Evolutionary conservation across 30 jellyfish, hydroid and myxozoan species (phyloP), one percentile per base, ranked within the genome.

Genomic region (Aurelia sp.): DNA sequence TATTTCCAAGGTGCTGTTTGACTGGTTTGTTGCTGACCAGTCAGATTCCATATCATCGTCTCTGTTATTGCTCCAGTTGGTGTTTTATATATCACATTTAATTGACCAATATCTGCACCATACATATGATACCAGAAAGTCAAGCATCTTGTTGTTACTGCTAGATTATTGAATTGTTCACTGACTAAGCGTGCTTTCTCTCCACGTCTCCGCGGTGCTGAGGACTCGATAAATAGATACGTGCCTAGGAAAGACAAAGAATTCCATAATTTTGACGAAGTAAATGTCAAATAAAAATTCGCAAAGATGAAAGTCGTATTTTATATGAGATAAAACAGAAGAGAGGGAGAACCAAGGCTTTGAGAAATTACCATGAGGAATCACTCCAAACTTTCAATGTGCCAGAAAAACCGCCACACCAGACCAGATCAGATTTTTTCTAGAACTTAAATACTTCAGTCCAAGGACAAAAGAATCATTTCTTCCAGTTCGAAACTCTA

Each of bases 71-170:
- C 86, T 10, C 94, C 97, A 74, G 71, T 62, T 11, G 79, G 89
- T 11, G 57, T 31, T 53, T 81, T 81, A 65, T 89, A 89, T 23
- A 89, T 79, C 59, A 93, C 75, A 35, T 93, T 86, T 48, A 93
- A 76, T 21, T 82, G 52, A 47, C 98, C 98, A 21, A 93, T 93
- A 77, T 71, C 89, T 22, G 96, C 81, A 35, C 98, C 98, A 74
- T 76, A 93, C 98, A 93, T 93, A 83, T 93, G 98, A 58, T 93
- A 93, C 98, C 98, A 93, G 59, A 93, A 93, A 16, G 90, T 86
- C 23, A 93, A 74, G 65, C 98, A 93, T 7, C 97, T 90, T 8
- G 89, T 30, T 10, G 85, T 62, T 27, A 82, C 76, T 30, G 90
- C 92, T 13, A 85, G 41, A 60, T 78, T 77, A 62, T 93, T 93